Evolutionary conservation across 1,140 invertebrate species (phyloP).

Genomic region (Campodea augens): DNA sequence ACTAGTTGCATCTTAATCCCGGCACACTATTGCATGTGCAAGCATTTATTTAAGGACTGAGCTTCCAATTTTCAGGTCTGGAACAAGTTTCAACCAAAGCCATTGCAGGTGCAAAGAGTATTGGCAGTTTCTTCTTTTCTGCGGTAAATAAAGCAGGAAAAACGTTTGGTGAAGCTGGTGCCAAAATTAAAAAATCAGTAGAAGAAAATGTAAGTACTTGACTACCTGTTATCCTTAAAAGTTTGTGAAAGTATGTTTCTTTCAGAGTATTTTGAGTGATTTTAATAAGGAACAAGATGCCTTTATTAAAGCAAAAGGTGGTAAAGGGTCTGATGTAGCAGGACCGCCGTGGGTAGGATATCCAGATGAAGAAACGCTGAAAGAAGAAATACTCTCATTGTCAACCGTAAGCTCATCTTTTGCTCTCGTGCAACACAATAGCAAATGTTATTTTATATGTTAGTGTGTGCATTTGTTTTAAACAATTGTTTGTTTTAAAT

Average conservation of each 20-base stretch:
- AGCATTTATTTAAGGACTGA: no score
- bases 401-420: slow-evolving; percentile 44
- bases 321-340: slow-evolving; percentile 45
- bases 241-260: slow-evolving; percentile 12
- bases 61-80: neutral
- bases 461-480: no score
- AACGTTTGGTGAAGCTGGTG: slow-evolving; percentile 52
- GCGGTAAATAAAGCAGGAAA: slow-evolving; percentile 75
- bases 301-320: slow-evolving; percentile 71
- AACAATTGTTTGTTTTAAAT: no score
- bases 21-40: no score
- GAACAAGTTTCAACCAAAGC: slow-evolving; percentile 63
- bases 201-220: slow-evolving; percentile 73
- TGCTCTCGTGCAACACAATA: neutral
- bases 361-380: slow-evolving; percentile 68
- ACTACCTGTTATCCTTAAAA: slow-evolving; percentile 2
- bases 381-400: slow-evolving; percentile 82
- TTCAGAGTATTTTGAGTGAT: slow-evolving; percentile 79
- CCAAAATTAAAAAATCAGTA: slow-evolving; percentile 85
- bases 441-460: no score
- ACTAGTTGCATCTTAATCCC: no score
- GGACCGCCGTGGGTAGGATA: slow-evolving; percentile 82
- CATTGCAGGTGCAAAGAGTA: slow-evolving; percentile 70
- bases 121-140: slow-evolving; percentile 78
- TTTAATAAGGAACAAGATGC: slow-evolving; percentile 93